Percentiles rank a stretch among this genome's conserved stretches.
Evolutionary conservation across 2,113 vertebrate genomes (phyloP).

Genomic region (Microcebus jonahi): DNA sequence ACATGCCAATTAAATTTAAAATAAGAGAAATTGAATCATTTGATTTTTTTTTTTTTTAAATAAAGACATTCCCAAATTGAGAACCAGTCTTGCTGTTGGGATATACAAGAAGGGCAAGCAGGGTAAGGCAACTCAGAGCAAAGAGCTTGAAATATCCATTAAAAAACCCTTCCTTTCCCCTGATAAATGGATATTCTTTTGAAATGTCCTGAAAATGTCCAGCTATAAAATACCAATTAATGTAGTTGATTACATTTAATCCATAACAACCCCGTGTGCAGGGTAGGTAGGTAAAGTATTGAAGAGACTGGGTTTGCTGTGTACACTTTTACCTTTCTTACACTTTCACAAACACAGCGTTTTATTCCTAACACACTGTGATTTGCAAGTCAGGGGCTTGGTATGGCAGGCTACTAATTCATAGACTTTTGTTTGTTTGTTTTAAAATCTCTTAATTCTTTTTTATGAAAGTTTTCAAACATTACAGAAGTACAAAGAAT

Average conservation of each 20-base stretch:
- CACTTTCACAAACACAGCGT: background rate
- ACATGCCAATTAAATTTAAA: slow-evolving; percentile 54
- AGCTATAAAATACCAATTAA: background rate
- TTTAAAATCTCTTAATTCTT: background rate
- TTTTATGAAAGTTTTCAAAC: background rate
- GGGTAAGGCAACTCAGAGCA: background rate
- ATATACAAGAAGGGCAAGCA: background rate
- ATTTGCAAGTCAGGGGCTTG: background rate
- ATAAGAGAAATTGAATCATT: background rate
- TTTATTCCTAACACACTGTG: background rate
- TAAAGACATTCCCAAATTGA: background rate
- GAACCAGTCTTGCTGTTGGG: background rate
- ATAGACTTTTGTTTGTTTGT: background rate
- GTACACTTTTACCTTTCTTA: background rate
- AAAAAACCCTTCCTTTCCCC: background rate
- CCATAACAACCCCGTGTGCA: background rate
- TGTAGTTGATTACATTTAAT: slow-evolving; percentile 6
- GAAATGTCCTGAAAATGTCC: background rate
- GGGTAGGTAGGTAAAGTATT: background rate
- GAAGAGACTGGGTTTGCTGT: background rate
- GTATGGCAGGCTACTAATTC: background rate
- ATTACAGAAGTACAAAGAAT: background rate
- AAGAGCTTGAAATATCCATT: background rate
- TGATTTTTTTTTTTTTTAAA: background rate
- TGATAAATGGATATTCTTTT: background rate